Evolutionary conservation across 2,888 invertebrate genomes (phyloP).

Genomic region (Anarsia innoxiella): DNA sequence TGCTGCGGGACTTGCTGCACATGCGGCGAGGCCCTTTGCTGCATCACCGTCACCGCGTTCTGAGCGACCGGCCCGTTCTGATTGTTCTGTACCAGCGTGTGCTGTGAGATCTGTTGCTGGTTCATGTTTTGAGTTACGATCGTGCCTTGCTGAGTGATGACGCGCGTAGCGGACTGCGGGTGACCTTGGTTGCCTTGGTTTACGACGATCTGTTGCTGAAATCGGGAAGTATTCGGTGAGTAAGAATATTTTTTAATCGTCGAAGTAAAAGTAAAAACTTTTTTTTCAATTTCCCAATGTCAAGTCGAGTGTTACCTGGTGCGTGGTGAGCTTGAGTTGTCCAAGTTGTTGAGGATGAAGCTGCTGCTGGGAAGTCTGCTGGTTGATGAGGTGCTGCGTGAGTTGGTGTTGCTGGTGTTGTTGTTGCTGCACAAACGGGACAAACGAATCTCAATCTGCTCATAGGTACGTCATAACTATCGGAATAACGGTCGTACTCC

Average conservation of each 20-base stretch:
- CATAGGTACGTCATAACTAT: too few species aligned
- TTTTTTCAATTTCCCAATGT: too few species aligned
- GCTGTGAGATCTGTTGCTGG: constrained; percentile 33
- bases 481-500: too few species aligned
- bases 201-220: constrained; percentile 43
- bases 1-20: constrained; percentile 15
- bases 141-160: constrained; percentile 62
- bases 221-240: too few species aligned
- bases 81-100: constrained; percentile 35
- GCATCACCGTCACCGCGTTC: constrained; percentile 36
- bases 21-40: constrained; percentile 42
- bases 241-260: too few species aligned
- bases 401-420: constrained; percentile 25
- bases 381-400: constrained; percentile 45
- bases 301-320: constrained; percentile 48
- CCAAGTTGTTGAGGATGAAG: constrained; percentile 36
- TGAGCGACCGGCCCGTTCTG: constrained; percentile 49
- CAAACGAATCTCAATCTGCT: too few species aligned
- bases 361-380: constrained; percentile 43
- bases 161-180: constrained; percentile 35
- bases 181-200: constrained; percentile 48
- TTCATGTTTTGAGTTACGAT: constrained; percentile 48
- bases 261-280: too few species aligned
- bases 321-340: constrained; percentile 53
- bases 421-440: too few species aligned